A percentile compares a stretch with the other conserved stretches of the same genome.
phyloP scores from a whole-genome alignment of 2,888 invertebrate genomes.

The Orchestes rusci region DNA sequence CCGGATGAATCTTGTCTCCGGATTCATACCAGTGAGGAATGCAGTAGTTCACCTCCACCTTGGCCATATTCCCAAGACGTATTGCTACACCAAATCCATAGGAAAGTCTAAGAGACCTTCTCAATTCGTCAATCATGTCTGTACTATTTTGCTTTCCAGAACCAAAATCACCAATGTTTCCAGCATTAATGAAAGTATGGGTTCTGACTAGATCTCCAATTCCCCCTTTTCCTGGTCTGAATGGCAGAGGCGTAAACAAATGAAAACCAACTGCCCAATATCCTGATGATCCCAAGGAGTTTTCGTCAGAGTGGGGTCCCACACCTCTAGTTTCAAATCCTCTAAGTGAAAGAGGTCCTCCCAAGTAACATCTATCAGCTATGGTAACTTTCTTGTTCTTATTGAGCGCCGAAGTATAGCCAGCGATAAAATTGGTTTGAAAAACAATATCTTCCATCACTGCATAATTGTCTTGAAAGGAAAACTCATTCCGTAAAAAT shows the following conservation, averaged over 20 bases:
- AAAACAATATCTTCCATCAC: conserved; percentile 56
- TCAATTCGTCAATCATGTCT: no score
- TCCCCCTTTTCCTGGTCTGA: conserved; percentile 68
- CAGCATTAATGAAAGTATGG: conserved; percentile 85
- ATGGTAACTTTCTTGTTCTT: conserved; percentile 54
- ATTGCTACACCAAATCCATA: conserved; percentile 80
- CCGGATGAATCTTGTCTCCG: conserved; percentile 60
- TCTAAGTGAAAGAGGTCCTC: conserved; percentile 81
- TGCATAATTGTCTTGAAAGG: conserved; percentile 53
- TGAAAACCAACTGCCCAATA: conserved; percentile 87
- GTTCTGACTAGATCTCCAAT: conserved; percentile 79
- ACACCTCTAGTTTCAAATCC: conserved; percentile 86
- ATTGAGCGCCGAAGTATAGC: conserved; percentile 58
- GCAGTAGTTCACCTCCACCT: conserved; percentile 93
- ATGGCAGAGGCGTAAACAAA: conserved; percentile 85
- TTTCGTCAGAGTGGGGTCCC: conserved; percentile 75
- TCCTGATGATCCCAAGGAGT: conserved; percentile 65
- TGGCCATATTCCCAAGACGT: conserved; percentile 74
- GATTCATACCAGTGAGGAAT: conserved; percentile 59
- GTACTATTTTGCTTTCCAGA: no score
- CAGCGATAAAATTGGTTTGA: conserved; percentile 62
- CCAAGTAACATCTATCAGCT: conserved; percentile 75
- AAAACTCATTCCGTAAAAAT: conserved; percentile 75
- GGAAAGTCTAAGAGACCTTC: no score
- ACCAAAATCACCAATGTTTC: conserved; percentile 62